Base-by-base conservation (phyloP, 2,888 invertebrate species). In the Miltochrista miniata region DNA sequence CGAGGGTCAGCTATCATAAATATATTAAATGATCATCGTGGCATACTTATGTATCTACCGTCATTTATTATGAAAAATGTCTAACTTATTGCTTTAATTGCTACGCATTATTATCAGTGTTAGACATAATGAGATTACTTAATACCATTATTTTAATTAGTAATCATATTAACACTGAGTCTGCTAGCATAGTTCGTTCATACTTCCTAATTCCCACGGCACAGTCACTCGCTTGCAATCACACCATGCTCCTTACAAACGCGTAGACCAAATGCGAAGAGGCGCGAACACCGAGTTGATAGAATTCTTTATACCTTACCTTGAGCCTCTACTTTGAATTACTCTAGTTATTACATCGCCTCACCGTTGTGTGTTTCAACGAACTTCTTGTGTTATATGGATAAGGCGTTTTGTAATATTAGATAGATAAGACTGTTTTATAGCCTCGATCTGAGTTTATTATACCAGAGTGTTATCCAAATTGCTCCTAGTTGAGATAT, bases 221-320 rank as follows among this genome's bases (percentile, higher is more conserved):
- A 31, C 11, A 31, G 8, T 7, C 8, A 11, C 11, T 7, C 77
- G 72, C 76, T 68, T 0, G 0, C 37, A 74, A 8, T 67, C 4
- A 15, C 38, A 41, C 73, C 74, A 13, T 10, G 13, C 18, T 29
- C 54, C 54, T 45, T 38, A 40, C 29, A 53, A 35, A 34, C 18
- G 58, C 64, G 71, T 64, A 72, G 61, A 55, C 71, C 74, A 75
- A 81, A 79, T 72, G 74, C 72, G 78, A 76, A 83, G 72, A 78
- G 78, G 78, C 76, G 69, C 71, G 79, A 82, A 82, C 79, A 74
- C 73, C 66, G 56, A 72, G 85, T 79, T 86, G 81, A 87, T 87
- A 85, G 86, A 86, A 86, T 87, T 85, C 79, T 85, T 87, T 85
- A 87, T 85, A 76, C 70, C 61, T 47, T 51, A 60, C 65, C 48